Evolutionary conservation across 2,888 invertebrate genomes (phyloP), one percentile per base, ranked within the genome.

Genomic region (Andrena trimmerana): DNA sequence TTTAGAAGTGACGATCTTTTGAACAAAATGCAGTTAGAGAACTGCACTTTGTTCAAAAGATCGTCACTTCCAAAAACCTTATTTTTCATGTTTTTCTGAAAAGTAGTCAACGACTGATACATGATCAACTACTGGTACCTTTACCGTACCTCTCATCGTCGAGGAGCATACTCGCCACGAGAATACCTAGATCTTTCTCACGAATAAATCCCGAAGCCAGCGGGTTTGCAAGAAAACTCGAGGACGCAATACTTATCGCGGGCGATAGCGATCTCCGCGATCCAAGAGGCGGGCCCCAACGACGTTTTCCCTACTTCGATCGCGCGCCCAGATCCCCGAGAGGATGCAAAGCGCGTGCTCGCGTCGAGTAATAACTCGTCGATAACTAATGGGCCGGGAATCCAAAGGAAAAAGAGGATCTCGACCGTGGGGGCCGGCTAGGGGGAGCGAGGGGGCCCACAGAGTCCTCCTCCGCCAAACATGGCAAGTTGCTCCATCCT

Each of bases 291-390:
- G 31, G n/a, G n/a, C 24, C 5, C 3, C 1, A 1, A 8, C 33
- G 54, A 68, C 68, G 63, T 65, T 78, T 52, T 52, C 62, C 42
- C 78, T 70, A 70, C 79, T 81, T 83, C 75, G 80, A 73, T 86
- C 82, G 70, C 79, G 70, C 52, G 50, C 62, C n/a, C 62, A 54
- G 70, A 71, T 63, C 36, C 63, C 13, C 4, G 31, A 13, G 33
- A 31, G 75, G 75, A 63, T 76, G 73, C 73, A 74, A 78, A 75
- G 71, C 70, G 81, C 65, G 72, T 60, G 86, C 72, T 79, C 81
- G 77, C 79, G 79, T 73, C 79, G 85, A 78, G 85, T 87, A 87
- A 87, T 87, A 87, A 87, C 76, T 87, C 87, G 87, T 78, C 88
- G 87, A 87, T 87, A 87, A 87, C 74, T 87, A 87, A 87, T 85